A percentile compares a stretch with the other conserved stretches of the same genome.
These are phyloP conservation scores for Agrochola circellaris DNA, from an alignment of 2,888 invertebrate genomes.

Conservation along the genomic window DNA sequence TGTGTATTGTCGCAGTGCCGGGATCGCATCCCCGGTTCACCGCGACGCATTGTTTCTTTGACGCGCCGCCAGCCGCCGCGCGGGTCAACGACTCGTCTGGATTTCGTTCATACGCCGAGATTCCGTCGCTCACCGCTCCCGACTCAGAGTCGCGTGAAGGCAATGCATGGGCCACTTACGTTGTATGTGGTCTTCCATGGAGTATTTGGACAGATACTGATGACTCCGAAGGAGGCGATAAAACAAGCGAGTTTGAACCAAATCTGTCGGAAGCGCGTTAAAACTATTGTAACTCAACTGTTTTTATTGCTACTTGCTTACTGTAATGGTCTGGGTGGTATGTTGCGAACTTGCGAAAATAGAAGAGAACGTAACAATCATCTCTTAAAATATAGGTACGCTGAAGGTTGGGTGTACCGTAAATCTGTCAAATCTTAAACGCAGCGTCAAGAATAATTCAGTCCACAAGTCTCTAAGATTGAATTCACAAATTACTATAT, in stretches of 20 bases:
- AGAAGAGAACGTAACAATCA: constrained; percentile 13
- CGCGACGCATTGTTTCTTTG: constrained; percentile 88
- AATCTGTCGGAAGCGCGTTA: constrained; percentile 22
- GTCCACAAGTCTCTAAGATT: not conserved
- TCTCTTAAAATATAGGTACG: not conserved
- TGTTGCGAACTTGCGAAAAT: constrained; percentile 16
- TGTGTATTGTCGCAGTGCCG: constrained; percentile 63
- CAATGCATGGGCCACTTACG: constrained; percentile 68
- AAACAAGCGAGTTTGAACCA: constrained; percentile 14
- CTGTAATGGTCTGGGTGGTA: constrained; percentile 7
- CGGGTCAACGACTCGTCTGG: constrained; percentile 88
- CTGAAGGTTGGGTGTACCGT: not conserved
- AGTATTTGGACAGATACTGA: constrained; percentile 49
- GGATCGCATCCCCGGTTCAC: constrained; percentile 71
- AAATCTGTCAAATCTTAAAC: constrained; percentile 14
- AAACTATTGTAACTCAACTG: constrained; percentile 19
- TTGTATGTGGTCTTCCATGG: constrained; percentile 58
- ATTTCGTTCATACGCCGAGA: constrained; percentile 87
- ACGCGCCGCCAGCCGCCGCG: constrained; percentile 80
- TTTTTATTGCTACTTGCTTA: constrained; percentile 16
- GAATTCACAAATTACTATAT: constrained; percentile 24
- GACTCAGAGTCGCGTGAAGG: constrained; percentile 55
- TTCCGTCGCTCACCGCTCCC: constrained; percentile 72
- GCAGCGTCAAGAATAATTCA: not conserved
- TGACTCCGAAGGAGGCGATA: constrained; percentile 27